Evolutionary conservation across 2,113 vertebrate species (phyloP).

Genomic region (Macaca nemestrina): DNA sequence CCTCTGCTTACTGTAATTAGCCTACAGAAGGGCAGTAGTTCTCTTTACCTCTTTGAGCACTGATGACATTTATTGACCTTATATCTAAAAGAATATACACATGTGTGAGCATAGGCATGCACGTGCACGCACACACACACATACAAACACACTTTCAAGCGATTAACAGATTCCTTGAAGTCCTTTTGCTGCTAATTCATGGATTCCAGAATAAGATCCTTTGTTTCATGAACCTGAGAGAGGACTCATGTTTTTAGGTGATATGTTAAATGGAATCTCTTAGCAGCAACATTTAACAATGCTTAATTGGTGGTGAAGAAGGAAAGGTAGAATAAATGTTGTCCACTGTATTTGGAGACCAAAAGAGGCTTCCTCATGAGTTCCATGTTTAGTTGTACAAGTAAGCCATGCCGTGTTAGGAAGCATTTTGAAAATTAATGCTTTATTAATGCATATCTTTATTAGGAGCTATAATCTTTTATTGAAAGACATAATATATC

Average conservation of each 20-base stretch:
- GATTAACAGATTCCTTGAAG: neutral
- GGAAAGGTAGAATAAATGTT: slow-evolving; percentile 14
- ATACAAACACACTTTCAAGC: neutral
- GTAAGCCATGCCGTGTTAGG: neutral
- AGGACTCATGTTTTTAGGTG: neutral
- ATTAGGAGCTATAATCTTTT: neutral
- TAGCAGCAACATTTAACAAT: neutral
- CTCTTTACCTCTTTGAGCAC: neutral
- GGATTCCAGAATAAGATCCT: neutral
- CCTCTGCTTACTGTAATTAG: neutral
- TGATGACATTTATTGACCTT: neutral
- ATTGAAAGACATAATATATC: neutral
- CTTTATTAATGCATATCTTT: neutral
- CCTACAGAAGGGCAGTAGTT: neutral
- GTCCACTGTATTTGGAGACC: neutral
- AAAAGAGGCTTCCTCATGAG: neutral
- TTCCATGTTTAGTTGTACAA: neutral
- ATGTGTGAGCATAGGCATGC: neutral
- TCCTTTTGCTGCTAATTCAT: neutral
- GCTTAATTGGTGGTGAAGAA: neutral
- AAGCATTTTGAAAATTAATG: neutral
- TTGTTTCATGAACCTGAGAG: neutral
- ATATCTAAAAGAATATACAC: neutral
- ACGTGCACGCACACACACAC: neutral
- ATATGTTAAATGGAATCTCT: neutral